Conservation (phyloP, 2,113 vertebrate species). For the Pitta sordida region DNA sequence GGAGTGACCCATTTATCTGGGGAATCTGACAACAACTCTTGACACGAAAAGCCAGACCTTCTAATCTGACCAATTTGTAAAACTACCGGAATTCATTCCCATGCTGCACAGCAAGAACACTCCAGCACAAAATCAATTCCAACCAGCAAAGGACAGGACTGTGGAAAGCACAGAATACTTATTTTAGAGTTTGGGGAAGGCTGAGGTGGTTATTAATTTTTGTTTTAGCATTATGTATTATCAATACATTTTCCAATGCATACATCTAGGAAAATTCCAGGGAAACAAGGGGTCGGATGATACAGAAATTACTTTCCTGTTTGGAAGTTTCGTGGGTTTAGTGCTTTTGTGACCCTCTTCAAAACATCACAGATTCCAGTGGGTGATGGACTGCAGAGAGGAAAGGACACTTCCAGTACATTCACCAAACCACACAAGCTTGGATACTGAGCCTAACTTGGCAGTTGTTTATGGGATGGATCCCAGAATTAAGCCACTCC, state of each 20-base stretch:
- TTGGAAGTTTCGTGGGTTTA: neutral
- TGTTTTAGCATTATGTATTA: neutral
- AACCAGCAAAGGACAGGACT: neutral
- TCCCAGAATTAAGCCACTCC: neutral
- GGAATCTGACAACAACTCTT: neutral
- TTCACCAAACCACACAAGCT: neutral
- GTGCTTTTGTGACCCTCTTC: neutral
- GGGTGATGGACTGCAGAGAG: neutral
- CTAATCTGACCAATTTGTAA: constrained; percentile 21
- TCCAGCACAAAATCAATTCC: constrained; percentile 47
- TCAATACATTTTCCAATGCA: neutral
- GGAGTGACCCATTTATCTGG: neutral
- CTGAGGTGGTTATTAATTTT: neutral
- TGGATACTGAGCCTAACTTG: neutral
- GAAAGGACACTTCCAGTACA: neutral
- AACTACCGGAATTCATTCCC: constrained; percentile 25
- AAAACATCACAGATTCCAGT: neutral
- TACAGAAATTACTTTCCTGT: neutral
- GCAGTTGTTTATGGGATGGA: neutral
- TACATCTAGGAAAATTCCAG: neutral
- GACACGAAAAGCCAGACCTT: neutral
- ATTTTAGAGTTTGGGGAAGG: neutral
- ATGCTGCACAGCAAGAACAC: neutral
- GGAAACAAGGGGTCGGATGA: neutral
- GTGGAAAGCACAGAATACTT: neutral